These are phyloP conservation scores for Drosophila subpulchrella DNA, from an alignment of 1,140 invertebrate genomes.

Conservation along the genomic window DNA sequence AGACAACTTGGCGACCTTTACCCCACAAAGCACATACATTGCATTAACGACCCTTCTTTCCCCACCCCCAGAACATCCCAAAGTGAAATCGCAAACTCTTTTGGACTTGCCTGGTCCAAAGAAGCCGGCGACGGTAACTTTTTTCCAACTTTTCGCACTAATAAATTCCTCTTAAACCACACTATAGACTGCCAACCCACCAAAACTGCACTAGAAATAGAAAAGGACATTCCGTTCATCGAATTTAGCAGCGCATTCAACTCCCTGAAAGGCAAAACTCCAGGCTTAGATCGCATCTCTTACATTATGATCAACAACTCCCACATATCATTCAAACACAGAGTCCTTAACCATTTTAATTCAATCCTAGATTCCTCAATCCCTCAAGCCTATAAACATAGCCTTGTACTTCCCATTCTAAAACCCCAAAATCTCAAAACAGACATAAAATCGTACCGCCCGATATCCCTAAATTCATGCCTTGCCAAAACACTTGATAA, in stretches of 20 bases:
- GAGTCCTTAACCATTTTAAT: background rate
- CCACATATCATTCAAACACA: background rate
- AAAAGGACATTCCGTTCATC: background rate
- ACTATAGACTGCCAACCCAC: background rate
- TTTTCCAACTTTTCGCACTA: background rate
- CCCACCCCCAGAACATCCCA: background rate
- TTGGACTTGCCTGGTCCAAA: constrained; percentile 1
- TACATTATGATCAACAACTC: constrained; percentile 2
- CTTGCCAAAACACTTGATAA: background rate
- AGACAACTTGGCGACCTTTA: background rate
- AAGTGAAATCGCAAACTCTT: background rate
- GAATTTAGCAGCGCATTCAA: constrained; percentile 1
- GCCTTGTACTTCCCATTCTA: background rate
- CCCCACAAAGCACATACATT: background rate
- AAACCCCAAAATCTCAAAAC: background rate
- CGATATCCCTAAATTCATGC: background rate
- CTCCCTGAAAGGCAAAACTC: background rate
- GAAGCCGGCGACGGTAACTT: background rate
- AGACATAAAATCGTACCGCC: background rate
- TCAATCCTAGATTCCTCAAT: too few species aligned
- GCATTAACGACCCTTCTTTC: too few species aligned
- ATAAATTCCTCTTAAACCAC: background rate
- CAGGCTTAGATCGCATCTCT: background rate
- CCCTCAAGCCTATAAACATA: background rate
- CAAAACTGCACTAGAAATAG: background rate